Conservation (phyloP, 1,140 invertebrate species). For the Orius insidiosus region DNA sequence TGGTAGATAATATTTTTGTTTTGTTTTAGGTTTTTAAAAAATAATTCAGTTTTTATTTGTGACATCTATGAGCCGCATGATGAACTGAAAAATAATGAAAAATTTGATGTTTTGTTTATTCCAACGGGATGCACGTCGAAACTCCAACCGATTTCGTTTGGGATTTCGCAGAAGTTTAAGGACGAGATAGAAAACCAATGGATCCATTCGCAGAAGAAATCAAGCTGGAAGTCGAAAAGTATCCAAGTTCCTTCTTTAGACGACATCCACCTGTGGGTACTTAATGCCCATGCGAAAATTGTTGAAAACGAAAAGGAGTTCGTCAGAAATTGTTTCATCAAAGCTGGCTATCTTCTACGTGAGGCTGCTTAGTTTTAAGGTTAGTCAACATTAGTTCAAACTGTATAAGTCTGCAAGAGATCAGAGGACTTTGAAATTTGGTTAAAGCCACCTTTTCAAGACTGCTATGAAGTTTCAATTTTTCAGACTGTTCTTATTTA, state of each 20-base stretch:
- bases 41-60: constrained; percentile 2
- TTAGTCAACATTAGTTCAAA: too few species aligned
- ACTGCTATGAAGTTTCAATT: too few species aligned
- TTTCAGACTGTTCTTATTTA: too few species aligned
- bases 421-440: too few species aligned
- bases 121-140: constrained; percentile 9
- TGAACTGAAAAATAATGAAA: background rate
- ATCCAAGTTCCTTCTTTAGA: background rate
- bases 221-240: background rate
- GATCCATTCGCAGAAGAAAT: background rate
- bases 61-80: constrained; percentile 10
- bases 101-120: constrained; percentile 2
- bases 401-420: too few species aligned
- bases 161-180: constrained; percentile 12
- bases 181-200: constrained; percentile 5
- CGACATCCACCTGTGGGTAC: constrained; percentile 3
- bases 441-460: too few species aligned
- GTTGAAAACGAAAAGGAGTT: background rate
- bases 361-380: too few species aligned
- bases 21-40: constrained; percentile 2
- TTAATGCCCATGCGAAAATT: constrained; percentile 1
- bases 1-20: background rate
- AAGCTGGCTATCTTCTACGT: too few species aligned
- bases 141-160: constrained; percentile 9
- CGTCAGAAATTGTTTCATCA: too few species aligned